Base-by-base conservation (phyloP, 2,113 vertebrate species). In the Urocolius indicus region DNA sequence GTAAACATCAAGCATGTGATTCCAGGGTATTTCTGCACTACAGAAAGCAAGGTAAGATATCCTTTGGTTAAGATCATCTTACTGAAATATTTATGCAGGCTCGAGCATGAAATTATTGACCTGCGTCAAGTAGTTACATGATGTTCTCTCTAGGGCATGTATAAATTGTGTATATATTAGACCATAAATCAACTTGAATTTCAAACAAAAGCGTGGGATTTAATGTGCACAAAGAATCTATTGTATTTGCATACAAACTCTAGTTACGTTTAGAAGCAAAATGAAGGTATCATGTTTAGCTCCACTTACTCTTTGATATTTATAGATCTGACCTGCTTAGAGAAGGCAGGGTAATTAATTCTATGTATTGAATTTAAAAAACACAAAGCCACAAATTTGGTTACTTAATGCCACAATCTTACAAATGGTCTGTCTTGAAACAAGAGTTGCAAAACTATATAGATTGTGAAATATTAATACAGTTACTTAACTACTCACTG, bases 141-240 rank as follows among this genome's bases (percentile, higher is more conserved):
- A 51, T 5, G 29, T 72, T 71, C 75, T 94, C 69, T 90, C 72
- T 18, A 51, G 69, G 24, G 68, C 58, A 43, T 9, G 13, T 68
- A 83, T 41, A 83, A 92, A 89, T 32, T 43, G 54, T 55, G 19
- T 69, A 20, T 30, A 68, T 34, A n/a, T 88, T 72, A 74, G 65
- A 71, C 55, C 55, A 61, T 68, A 79, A 95, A 95, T 94, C 90
- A 95, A 58, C 78, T 26, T 82, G 68, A 74, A 93, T 86, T 96
- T 69, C 46, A 95, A 89, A 82, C 59, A 80, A 75, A 85, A 89
- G 62, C 78, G 51, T 11, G 54, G 43, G 45, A 55, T 82, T 45
- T 71, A 89, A 91, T 5, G 27, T 45, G 59, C 82, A 72, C 36
- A 36, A 79, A 74, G 84, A 51, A 68, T 38, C 26, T 27, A 26